Evolutionary conservation across 2,888 invertebrate genomes (phyloP), one percentile per base, ranked within the genome.

Genomic region (Tetramorium bicarinatum): DNA sequence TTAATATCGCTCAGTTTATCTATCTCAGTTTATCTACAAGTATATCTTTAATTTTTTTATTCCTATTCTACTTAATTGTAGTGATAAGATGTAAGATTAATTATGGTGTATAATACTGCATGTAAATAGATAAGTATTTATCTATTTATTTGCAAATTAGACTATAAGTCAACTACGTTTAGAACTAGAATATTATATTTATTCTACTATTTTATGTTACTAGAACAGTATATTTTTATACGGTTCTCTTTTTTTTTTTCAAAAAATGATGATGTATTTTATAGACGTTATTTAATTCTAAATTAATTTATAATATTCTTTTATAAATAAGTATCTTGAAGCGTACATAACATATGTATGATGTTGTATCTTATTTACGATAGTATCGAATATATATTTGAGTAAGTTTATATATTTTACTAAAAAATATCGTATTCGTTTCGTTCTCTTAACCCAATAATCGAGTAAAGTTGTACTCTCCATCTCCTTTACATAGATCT

Each of bases 361-460:
- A 8, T 62, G 18, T 7, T 41, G 6, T 21, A 34, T 67, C 8
- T 44, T 38, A 11, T 44, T 67, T 29, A 54, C n/a, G 2, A n/a
- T 13, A 69, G 34, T 29, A 52, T 66, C 3, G 13, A 25, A n/a
- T 18, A 67, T 25, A 38, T n/a, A 66, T 18, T 62, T 71, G 49
- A 62, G 56, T 34, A 54, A 82, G 59, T 80, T 29, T 77, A 67
- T 62, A 74, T 41, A 49, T 64, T 64, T 84, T 56, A 67, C 47
- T 21, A 49, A 64, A 74, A 59, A 59, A 71, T 13, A 25, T 38
- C 18, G n/a, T 47, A 13, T 15, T 61, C 6, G 8, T 75, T 88
- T 75, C 82, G 81, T 82, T 77, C 71, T 82, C 47, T 47, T 86
- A 89, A 89, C 64, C 72, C 76, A 86, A 89, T 89, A 85, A 85